Evolutionary conservation across 2,888 invertebrate species (phyloP), one percentile per base, ranked within the genome.

Genomic region (Ectemnius continuus): DNA sequence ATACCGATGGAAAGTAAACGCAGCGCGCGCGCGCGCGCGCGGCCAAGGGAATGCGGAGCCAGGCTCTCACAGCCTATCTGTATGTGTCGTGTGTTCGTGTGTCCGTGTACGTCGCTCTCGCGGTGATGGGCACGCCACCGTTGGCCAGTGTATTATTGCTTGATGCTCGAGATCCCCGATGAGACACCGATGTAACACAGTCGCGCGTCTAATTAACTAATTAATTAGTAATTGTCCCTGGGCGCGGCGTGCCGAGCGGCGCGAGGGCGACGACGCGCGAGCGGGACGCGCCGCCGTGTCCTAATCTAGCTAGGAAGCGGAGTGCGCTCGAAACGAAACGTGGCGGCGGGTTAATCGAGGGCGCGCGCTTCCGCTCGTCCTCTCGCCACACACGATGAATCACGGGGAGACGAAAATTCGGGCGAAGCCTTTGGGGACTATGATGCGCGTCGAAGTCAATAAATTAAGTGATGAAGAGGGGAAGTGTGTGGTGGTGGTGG

Each of bases 301-400:
- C 61, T 73, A 74, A 76, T 73, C 80, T 81, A 84, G 81, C 74
- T 84, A 84, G 84, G 84, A 84, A 84, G 81, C 84, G 81, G 79
- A 78, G 76, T 60, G 36, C 36, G 73, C 36, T 46, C 58, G 47
- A 59, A 76, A 75, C 70, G 67, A 70, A 61, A 18, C 11, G n/a
- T n/a, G 48, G 11, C 26, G 3, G 6, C 14, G 11, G 8, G 14
- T 14, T 18, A 16, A 62, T 48, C 67, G 61, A 23, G 23, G 23
- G 23, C 23, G 23, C 23, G 23, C 23, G 23, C 23, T 3, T 23
- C 23, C 2, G 23, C 23, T 23, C 23, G 23, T 23, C 23, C 76
- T 28, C 16, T n/a, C 52, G n/a, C n/a, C n/a, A n/a, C n/a, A n/a
- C 16, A 11, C 52, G 52, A 52, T 5, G 52, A 52, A 52, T 36